Percentiles rank a stretch among this genome's conserved stretches.
These are phyloP conservation scores for Oenanthe oenanthe DNA, from an alignment of 2,113 vertebrate species.

Conservation along the genomic window DNA sequence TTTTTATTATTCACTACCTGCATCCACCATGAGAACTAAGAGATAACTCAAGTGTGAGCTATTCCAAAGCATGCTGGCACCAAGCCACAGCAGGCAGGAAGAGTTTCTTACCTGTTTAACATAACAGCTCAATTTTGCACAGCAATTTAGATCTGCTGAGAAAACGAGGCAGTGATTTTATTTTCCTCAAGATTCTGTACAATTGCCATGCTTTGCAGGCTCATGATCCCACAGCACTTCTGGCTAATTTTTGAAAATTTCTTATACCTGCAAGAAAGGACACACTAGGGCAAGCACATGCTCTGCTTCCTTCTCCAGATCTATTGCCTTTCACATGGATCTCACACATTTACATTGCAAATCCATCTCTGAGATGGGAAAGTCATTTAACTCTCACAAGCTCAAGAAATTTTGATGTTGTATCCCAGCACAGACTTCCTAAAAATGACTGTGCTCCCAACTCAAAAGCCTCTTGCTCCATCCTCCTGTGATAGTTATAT, in stretches of 20 bases:
- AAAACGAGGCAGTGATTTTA: neutral
- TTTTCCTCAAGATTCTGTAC: neutral
- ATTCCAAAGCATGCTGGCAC: neutral
- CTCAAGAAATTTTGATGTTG: neutral
- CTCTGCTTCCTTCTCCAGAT: neutral
- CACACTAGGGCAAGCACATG: neutral
- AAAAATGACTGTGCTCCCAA: neutral
- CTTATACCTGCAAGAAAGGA: neutral
- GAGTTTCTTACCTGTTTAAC: neutral
- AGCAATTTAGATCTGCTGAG: neutral
- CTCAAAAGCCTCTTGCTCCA: slow-evolving; percentile 4
- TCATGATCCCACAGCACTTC: neutral
- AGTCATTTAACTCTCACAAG: neutral
- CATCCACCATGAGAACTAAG: neutral
- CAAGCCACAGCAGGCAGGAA: neutral
- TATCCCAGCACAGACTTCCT: neutral
- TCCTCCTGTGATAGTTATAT: neutral
- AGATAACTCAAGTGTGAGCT: neutral
- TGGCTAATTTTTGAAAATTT: neutral
- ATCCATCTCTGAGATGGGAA: neutral
- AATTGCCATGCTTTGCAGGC: neutral
- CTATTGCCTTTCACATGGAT: neutral
- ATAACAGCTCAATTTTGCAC: neutral
- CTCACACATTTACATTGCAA: slow-evolving; percentile 31
- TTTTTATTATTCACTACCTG: neutral